phyloP scores from a whole-genome alignment of 2,888 invertebrate species.

The Plebejus melissa region DNA sequence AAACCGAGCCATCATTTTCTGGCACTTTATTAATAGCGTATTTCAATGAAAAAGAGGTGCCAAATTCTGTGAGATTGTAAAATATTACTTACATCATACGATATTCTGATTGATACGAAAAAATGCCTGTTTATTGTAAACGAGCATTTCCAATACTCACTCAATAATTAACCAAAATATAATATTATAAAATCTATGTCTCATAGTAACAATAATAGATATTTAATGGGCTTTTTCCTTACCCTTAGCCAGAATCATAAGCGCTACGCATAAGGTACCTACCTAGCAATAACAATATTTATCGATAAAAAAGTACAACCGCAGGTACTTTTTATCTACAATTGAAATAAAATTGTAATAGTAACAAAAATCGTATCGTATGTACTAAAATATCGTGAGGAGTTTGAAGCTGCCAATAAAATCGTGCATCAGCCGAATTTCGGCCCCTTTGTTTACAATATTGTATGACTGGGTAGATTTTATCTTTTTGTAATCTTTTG shows the following conservation, averaged over 20 bases:
- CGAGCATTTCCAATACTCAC: too few relatives aligned
- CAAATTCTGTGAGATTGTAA: constrained; percentile 8
- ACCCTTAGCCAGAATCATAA: too few relatives aligned
- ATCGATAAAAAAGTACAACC: too few relatives aligned
- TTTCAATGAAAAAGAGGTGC: constrained; percentile 16
- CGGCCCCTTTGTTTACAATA: constrained; percentile 8
- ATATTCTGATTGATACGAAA: background rate
- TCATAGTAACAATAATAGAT: too few relatives aligned
- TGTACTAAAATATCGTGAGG: constrained; percentile 3
- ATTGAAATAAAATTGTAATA: background rate
- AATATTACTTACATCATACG: background rate
- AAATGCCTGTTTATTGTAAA: too few relatives aligned
- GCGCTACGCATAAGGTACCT: too few relatives aligned
- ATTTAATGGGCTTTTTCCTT: too few relatives aligned
- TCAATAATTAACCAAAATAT: too few relatives aligned
- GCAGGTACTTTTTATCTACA: too few relatives aligned
- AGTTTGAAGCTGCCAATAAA: constrained; percentile 5
- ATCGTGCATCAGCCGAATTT: constrained; percentile 10
- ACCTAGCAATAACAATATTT: too few relatives aligned
- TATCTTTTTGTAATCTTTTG: constrained; percentile 12
- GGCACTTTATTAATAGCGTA: constrained; percentile 14
- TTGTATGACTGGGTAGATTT: background rate
- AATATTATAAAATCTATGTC: too few relatives aligned
- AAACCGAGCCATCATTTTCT: constrained; percentile 2
- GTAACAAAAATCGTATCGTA: constrained; percentile 4